Percentiles rank a stretch among this genome's conserved stretches.
Conservation (phyloP, 2,888 invertebrate genomes). For the Pecten maximus region DNA sequence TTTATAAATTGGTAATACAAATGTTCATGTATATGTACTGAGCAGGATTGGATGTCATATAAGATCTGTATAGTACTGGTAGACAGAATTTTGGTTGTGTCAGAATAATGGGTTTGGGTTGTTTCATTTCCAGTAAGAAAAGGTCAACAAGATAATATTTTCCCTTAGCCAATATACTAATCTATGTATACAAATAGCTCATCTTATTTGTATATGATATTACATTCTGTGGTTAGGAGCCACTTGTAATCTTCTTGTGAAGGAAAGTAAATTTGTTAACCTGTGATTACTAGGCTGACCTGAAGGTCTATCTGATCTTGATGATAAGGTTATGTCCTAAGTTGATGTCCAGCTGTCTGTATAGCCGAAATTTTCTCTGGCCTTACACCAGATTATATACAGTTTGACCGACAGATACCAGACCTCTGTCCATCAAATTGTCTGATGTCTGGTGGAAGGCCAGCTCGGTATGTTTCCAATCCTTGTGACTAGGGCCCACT, state of each 20-base stretch:
- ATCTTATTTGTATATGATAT: background rate
- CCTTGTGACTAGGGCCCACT: too few relatives aligned
- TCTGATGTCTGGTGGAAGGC: too few relatives aligned
- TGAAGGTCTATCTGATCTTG: background rate
- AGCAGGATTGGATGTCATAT: background rate
- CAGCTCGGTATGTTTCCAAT: too few relatives aligned
- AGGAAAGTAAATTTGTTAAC: background rate
- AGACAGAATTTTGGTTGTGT: background rate
- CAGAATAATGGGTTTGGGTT: background rate
- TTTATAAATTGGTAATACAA: background rate
- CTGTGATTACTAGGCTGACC: background rate
- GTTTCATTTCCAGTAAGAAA: background rate
- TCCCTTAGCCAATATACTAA: background rate
- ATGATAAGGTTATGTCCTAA: background rate
- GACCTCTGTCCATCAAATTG: too few relatives aligned
- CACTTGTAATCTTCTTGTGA: background rate
- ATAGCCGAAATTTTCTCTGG: too few relatives aligned
- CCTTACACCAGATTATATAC: too few relatives aligned
- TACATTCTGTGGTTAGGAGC: background rate
- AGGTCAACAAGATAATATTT: slow-evolving; percentile 4
- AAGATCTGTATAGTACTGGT: background rate
- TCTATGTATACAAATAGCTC: slow-evolving; percentile 7
- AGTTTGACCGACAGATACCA: too few relatives aligned
- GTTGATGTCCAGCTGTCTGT: background rate
- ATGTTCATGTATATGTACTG: background rate